Percentiles rank a stretch among this genome's conserved stretches.
Evolutionary conservation across 1,140 invertebrate genomes (phyloP).

Genomic region (Dryas iulia): DNA sequence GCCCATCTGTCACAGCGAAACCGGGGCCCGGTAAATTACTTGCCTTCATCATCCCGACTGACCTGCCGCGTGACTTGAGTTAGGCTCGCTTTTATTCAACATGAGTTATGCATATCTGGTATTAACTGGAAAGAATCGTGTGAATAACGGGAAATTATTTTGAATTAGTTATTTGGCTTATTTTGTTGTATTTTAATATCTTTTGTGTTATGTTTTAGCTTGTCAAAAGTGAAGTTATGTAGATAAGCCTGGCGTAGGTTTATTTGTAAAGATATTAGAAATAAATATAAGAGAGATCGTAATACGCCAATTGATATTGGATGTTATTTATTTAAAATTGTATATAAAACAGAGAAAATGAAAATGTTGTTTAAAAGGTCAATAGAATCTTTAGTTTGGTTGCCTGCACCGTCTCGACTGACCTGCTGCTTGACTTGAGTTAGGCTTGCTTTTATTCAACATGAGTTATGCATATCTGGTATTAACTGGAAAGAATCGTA

Average conservation of each 20-base stretch:
- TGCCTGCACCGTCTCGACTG: conserved; percentile 56
- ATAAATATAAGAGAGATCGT: too few relatives aligned
- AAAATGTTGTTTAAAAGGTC: too few relatives aligned
- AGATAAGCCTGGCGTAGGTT: background rate
- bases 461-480: conserved; percentile 20
- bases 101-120: conserved; percentile 20
- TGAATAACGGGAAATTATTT: background rate
- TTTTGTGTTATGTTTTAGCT: too few relatives aligned
- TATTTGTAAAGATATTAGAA: too few relatives aligned
- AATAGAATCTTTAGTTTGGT: too few relatives aligned
- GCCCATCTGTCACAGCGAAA: conserved; percentile 54
- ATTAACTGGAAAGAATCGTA: conserved; percentile 19
- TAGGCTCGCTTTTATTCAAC: conserved; percentile 27
- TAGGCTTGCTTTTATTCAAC: conserved; percentile 27
- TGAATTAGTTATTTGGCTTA: background rate
- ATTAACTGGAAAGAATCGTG: conserved; percentile 19
- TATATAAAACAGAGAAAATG: too few relatives aligned
- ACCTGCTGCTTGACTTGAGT: conserved; percentile 35
- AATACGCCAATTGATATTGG: too few relatives aligned
- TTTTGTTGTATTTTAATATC: background rate
- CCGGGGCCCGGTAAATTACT: conserved; percentile 59
- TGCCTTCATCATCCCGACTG: conserved; percentile 57
- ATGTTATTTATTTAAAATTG: too few relatives aligned
- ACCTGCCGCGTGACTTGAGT: conserved; percentile 35
- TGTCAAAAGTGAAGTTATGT: too few relatives aligned